Evolutionary conservation across 1,140 invertebrate genomes (phyloP).

Genomic region (Tribolium castaneum): DNA sequence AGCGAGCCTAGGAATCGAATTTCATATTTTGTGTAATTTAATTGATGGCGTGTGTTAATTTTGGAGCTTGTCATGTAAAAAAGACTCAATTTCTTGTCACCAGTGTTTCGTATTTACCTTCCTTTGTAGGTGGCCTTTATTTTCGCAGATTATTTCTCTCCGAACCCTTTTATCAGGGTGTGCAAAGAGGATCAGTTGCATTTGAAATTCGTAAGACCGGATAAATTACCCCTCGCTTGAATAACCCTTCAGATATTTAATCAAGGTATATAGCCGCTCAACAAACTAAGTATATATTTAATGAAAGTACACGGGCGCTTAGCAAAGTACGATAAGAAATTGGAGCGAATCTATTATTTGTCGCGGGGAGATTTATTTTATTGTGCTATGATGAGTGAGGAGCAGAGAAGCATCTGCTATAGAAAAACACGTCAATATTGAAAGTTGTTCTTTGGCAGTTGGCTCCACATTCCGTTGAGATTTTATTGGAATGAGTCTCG

Average conservation of each 20-base stretch:
- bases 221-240: background rate
- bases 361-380: constrained; percentile 3
- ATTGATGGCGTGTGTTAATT: background rate
- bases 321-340: background rate
- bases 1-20: constrained; percentile 4
- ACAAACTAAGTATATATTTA: background rate
- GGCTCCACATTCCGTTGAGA: constrained; percentile 26
- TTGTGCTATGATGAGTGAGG: constrained; percentile 3
- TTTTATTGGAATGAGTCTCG: constrained; percentile 37
- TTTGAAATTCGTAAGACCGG: background rate
- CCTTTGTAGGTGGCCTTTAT: background rate
- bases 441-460: constrained; percentile 30
- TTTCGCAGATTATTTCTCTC: background rate
- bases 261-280: background rate
- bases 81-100: background rate
- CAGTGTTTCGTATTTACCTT: background rate
- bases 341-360: background rate
- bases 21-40: background rate
- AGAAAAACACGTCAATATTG: constrained; percentile 34
- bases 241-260: background rate
- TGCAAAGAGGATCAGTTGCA: background rate
- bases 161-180: background rate
- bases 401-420: constrained; percentile 9
- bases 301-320: background rate
- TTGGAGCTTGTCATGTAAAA: too few species aligned